These are phyloP conservation scores for Tenthredo mesomela DNA, from an alignment of 2,888 invertebrate species.

Conservation along the genomic window DNA sequence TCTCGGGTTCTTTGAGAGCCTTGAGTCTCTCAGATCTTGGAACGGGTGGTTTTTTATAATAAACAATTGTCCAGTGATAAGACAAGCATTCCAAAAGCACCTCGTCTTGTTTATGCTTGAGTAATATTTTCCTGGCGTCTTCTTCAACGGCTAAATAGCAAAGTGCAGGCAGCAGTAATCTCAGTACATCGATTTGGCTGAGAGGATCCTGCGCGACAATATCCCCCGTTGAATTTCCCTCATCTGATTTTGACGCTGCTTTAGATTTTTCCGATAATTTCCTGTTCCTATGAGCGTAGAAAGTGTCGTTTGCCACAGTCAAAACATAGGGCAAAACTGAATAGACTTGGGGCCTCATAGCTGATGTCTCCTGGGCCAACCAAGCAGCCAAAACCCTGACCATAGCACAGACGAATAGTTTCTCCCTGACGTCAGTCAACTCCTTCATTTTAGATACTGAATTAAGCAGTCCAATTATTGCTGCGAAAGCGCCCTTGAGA, in stretches of 20 bases:
- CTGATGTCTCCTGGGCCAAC: conserved; percentile 94
- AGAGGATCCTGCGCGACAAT: conserved; percentile 77
- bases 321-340: conserved; percentile 90
- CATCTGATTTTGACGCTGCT: conserved; percentile 78
- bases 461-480: conserved; percentile 86
- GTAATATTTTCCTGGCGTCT: conserved; percentile 88
- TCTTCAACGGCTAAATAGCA: conserved; percentile 97
- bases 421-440: conserved; percentile 84
- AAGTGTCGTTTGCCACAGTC: conserved; percentile 89
- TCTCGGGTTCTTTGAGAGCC: conserved; percentile 87
- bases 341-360: conserved; percentile 91
- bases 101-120: conserved; percentile 89
- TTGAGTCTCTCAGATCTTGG: conserved; percentile 90
- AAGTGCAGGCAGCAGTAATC: conserved; percentile 92
- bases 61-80: conserved; percentile 93
- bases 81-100: conserved; percentile 89
- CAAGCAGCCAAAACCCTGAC: conserved; percentile 92
- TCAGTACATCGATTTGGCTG: conserved; percentile 86
- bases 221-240: conserved; percentile 67
- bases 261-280: conserved; percentile 85
- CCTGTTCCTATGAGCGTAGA: conserved; percentile 86
- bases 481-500: conserved; percentile 92
- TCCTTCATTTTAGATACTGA: conserved; percentile 88
- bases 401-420: conserved; percentile 90
- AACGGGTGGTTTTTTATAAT: conserved; percentile 90